Conservation (phyloP, 2,888 invertebrate genomes). For the Kryphioiulus occultus region DNA sequence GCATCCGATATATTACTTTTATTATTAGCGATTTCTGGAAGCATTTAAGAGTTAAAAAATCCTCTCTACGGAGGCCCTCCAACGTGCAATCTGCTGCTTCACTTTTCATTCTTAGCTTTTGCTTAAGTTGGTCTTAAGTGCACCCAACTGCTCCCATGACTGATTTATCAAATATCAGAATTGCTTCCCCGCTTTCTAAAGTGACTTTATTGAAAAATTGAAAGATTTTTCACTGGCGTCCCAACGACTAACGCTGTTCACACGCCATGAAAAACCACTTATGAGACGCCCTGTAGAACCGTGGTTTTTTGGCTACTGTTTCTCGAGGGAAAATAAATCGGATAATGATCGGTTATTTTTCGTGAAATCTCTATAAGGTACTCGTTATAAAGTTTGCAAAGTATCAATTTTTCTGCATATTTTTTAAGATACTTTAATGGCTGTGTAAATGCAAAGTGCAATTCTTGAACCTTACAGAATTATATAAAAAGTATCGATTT, state of each 20-base stretch:
- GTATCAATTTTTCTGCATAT: no score
- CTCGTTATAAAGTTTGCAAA: no score
- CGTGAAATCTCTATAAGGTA: no score
- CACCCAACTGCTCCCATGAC: slow-evolving; percentile 8
- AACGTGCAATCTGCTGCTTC: not conserved
- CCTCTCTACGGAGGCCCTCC: slow-evolving; percentile 6
- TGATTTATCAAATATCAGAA: not conserved
- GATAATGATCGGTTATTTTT: not conserved
- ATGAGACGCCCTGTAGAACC: not conserved
- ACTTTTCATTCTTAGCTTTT: not conserved
- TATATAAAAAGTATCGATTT: no score
- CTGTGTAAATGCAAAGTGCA: no score
- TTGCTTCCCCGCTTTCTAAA: not conserved
- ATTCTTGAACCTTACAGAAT: no score
- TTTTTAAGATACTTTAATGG: no score
- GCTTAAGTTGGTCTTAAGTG: slow-evolving; percentile 17
- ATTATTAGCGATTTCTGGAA: slow-evolving; percentile 23
- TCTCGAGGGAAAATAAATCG: not conserved
- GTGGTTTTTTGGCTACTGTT: not conserved
- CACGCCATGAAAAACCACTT: not conserved
- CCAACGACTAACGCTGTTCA: no score
- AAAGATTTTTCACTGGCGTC: not conserved
- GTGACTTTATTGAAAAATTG: not conserved
- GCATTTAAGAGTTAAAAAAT: slow-evolving; percentile 21
- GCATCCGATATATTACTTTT: slow-evolving; percentile 3